A percentile compares a stretch with the other conserved stretches of the same genome.
Evolutionary conservation across 2,113 vertebrate species (phyloP).

Genomic region (Leptobrachium leishanense): DNA sequence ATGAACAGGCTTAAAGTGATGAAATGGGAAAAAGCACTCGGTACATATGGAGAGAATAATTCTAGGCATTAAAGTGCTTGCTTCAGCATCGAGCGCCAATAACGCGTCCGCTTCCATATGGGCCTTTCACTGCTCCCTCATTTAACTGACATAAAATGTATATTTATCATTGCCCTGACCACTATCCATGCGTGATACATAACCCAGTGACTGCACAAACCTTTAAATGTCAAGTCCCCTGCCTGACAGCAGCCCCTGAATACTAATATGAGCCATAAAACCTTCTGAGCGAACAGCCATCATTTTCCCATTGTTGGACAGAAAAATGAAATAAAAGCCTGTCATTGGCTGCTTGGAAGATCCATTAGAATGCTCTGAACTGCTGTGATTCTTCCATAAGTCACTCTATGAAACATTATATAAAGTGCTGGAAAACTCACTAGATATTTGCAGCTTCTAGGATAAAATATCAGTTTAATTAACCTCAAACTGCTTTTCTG

Average conservation of each 20-base stretch:
- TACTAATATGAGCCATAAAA: background rate
- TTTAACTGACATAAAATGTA: conserved; percentile 3
- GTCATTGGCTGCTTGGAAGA: no score
- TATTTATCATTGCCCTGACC: conserved; percentile 9
- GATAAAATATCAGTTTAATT: no score
- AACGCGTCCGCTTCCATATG: background rate
- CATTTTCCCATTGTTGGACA: background rate
- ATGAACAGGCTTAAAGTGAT: background rate
- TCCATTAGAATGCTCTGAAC: no score
- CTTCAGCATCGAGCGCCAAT: background rate
- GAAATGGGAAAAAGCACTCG: background rate
- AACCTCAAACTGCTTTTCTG: no score
- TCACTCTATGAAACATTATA: no score
- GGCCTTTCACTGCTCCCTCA: background rate
- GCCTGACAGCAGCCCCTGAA: background rate
- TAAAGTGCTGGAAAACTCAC: no score
- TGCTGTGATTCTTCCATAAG: no score
- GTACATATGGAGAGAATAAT: background rate
- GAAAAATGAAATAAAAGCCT: background rate
- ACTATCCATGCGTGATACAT: conserved; percentile 2
- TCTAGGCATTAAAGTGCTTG: background rate
- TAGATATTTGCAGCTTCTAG: no score
- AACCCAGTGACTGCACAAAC: background rate
- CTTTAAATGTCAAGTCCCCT: conserved; percentile 19
- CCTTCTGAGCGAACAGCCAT: background rate